Base-by-base conservation (phyloP, 2,888 invertebrate species). In the Dexiosoma caninum region DNA sequence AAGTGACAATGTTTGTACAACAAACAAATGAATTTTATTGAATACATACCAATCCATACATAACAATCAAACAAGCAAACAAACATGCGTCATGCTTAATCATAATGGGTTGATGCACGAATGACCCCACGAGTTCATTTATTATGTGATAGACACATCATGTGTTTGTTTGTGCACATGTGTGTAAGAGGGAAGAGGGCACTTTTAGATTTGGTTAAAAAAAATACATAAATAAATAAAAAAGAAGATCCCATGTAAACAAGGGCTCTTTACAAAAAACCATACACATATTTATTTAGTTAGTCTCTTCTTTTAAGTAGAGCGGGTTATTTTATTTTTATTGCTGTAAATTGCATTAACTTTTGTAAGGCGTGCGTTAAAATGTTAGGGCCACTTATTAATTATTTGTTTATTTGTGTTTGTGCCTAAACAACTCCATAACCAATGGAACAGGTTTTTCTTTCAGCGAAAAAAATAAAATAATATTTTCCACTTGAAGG, bases 41-140 rank as follows among this genome's bases (percentile, higher is more conserved):
- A 57, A 57, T 23, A n/a, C 6, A 6, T 27, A 59, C 6, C 7
- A 51, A 27, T 27, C n/a, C n/a, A 51, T 40, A 23, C 14, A 23
- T 5, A 3, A 27, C 27, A 49, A 53, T n/a, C 12, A 9, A 30
- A 21, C 53, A 44, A 42, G 44, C 23, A 69, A 44, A 19, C 51
- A 67, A 37, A 37, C 53, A 46, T 16, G 32, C 32, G 35, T 30
- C 46, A 64, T 64, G 49, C 12, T 40, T 60, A 57, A 32, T 55
- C 70, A 77, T 32, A 64, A 57, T 46, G 55, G 49, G 64, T 64
- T 77, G 70, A 62, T 46, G 53, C 37, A 64, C n/a, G n/a, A n/a
- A n/a, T 78, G 77, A 71, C 77, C 77, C 77, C 70, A 23, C 8
- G 23, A 27, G 53, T 12, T 49, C 27, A 44, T 62, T 51, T 21